Evolutionary conservation across 2,113 vertebrate species (phyloP), one percentile per base, ranked within the genome.

Genomic region (Scomber scombrus): DNA sequence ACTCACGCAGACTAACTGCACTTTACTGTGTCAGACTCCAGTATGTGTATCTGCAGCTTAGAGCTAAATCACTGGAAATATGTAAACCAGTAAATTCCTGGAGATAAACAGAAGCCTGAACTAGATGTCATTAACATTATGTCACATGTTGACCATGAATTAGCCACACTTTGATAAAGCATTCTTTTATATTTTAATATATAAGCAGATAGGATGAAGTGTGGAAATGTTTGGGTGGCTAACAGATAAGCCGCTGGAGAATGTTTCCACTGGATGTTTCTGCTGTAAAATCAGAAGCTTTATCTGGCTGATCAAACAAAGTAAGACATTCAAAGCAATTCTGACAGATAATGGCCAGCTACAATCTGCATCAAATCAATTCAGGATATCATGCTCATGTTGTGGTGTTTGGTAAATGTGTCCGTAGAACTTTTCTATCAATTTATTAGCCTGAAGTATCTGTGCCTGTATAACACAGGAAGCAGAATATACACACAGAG

Each of bases 51-150:
- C 50, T 29, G 49, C 19, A 57, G 40, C 9, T 18, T 45, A 69
- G 56, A 5, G 40, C 21, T 18, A 71, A 60, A 75, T 71, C 21
- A 18, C 8, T 67, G 69, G 50, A 52, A 69, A 52, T 65, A 52
- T 52, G n/a, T 52, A 54, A 49, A 71, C 14, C 55, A 21, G 16
- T 58, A 45, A 61, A 52, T 63, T 77, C 18, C 18, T 15, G 6
- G n/a, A 70, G 51, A 78, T 66, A 29, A 80, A 54, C 46, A 77
- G n/a, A 14, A 52, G 43, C 3, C 23, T 77, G 54, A 77, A 61
- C 29, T 29, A 45, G 0, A 19, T 8, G 13, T 70, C 3, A n/a
- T 23, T 31, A 34, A 56, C 51, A 19, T 76, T 71, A 31, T 10
- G 16, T 18, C 18, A 60, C 16, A 3, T n/a, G 7, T 46, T 54